Conservation (phyloP, 2,797 vertebrate species). For the Atherinosoma microstoma region DNA sequence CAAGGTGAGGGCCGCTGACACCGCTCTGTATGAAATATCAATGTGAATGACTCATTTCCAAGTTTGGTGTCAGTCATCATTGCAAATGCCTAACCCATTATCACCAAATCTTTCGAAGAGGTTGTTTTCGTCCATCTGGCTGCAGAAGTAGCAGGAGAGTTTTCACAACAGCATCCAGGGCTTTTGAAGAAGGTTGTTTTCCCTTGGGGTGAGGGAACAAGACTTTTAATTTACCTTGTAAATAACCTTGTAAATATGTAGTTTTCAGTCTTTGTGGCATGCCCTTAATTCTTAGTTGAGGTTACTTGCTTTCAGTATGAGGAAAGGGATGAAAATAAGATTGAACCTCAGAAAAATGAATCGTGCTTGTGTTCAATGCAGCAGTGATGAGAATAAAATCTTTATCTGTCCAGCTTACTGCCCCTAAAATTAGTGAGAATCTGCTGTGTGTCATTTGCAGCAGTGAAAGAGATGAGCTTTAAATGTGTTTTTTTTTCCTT, state of each 20-base stretch:
- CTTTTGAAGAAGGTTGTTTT: constrained; percentile 45
- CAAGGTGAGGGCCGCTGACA: constrained; percentile 66
- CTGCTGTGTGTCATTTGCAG: constrained; percentile 29
- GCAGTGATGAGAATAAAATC: constrained; percentile 11
- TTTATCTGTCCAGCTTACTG: constrained; percentile 28
- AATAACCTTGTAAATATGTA: constrained; percentile 56
- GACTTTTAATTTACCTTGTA: constrained; percentile 50
- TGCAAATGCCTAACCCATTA: constrained; percentile 86
- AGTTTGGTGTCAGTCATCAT: constrained; percentile 85
- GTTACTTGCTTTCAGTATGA: constrained; percentile 6
- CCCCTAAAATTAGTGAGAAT: constrained; percentile 27
- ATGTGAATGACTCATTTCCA: constrained; percentile 84
- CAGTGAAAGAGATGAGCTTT: constrained; percentile 40
- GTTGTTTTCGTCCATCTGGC: constrained; percentile 77
- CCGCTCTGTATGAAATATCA: constrained; percentile 82
- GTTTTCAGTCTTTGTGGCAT: constrained; percentile 32
- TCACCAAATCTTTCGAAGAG: constrained; percentile 81
- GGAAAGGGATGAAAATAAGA: constrained; percentile 15
- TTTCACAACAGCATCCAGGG: constrained; percentile 38
- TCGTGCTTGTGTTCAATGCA: constrained; percentile 23
- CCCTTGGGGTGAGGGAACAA: constrained; percentile 21
- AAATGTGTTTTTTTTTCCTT: constrained; percentile 28
- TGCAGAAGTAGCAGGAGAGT: constrained; percentile 47
- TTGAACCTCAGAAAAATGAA: constrained; percentile 9
- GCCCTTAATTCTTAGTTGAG: constrained; percentile 7